Evolutionary conservation across 2,888 invertebrate genomes (phyloP).

Genomic region (Ectemnius lituratus): DNA sequence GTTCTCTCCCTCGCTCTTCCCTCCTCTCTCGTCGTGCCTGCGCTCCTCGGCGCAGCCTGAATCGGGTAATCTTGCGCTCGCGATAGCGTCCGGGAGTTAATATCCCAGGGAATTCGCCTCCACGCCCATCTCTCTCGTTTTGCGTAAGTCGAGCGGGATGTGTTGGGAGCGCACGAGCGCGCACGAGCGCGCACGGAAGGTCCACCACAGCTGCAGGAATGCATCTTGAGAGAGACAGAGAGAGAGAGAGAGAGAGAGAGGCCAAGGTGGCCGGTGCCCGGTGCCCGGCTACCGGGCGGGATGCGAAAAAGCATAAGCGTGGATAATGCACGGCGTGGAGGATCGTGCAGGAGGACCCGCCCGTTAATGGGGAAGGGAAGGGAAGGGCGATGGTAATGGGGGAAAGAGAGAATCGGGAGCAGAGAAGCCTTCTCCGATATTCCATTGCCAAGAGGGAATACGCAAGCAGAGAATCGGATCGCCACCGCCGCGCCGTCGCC

Average conservation of each 20-base stretch:
- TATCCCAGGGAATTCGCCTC: slow-evolving; percentile 31
- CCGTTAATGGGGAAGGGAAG: slow-evolving; percentile 52
- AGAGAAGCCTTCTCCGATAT: slow-evolving; percentile 45
- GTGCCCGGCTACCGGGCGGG: slow-evolving; percentile 12
- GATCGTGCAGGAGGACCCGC: slow-evolving; percentile 46
- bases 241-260: slow-evolving; percentile 19
- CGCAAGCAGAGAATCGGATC: slow-evolving; percentile 23
- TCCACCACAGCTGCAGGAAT: slow-evolving; percentile 28
- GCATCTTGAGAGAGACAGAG: slow-evolving; percentile 25
- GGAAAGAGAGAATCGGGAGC: slow-evolving; percentile 22
- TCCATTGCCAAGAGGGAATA: slow-evolving; percentile 40
- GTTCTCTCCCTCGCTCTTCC: too few relatives aligned
- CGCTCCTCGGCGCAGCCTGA: background rate
- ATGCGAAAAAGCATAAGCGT: slow-evolving; percentile 53
- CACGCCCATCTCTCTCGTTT: slow-evolving; percentile 26
- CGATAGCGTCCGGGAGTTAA: slow-evolving; percentile 17
- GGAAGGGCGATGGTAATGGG: slow-evolving; percentile 7
- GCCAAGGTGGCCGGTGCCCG: background rate
- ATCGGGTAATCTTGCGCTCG: slow-evolving; percentile 10
- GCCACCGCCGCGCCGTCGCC: slow-evolving; percentile 5
- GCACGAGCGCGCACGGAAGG: background rate
- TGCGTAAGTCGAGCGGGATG: slow-evolving; percentile 17
- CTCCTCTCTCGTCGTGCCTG: too few relatives aligned
- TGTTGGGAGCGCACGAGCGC: background rate
- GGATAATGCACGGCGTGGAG: slow-evolving; percentile 45